These are phyloP conservation scores for Siniperca scherzeri DNA, from an alignment of 2,797 vertebrate genomes.

Conservation along the genomic window DNA sequence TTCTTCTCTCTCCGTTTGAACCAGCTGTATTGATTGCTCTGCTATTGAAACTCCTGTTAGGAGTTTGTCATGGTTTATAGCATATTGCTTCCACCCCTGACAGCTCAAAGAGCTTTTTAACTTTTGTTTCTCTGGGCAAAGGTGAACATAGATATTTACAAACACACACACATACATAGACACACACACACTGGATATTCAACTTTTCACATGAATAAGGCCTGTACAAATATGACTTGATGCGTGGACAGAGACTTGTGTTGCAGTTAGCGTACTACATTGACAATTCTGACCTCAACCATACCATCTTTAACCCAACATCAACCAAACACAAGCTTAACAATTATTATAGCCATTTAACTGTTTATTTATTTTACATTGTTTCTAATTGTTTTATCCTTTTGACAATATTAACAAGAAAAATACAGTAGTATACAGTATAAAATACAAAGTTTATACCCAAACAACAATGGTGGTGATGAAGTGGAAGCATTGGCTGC, in stretches of 20 bases:
- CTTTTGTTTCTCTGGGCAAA: conserved; percentile 28
- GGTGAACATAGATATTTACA: conserved; percentile 17
- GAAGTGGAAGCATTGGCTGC: neutral
- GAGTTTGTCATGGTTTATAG: conserved; percentile 59
- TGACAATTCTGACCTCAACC: neutral
- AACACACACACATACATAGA: neutral
- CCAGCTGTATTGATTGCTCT: conserved; percentile 66
- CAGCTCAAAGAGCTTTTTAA: conserved; percentile 46
- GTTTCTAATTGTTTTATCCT: neutral
- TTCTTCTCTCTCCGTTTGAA: conserved; percentile 62
- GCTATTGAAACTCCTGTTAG: conserved; percentile 59
- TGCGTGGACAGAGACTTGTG: neutral
- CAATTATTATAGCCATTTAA: neutral
- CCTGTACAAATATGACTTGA: neutral
- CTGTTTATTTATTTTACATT: neutral
- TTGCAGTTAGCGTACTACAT: neutral
- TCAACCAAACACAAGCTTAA: neutral
- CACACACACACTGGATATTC: neutral
- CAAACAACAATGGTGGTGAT: neutral
- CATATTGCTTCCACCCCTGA: conserved; percentile 56
- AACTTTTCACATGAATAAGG: neutral
- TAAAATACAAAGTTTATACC: neutral
- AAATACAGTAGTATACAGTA: neutral
- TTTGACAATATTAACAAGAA: neutral
- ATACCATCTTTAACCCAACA: neutral